Base-by-base conservation (phyloP, 1,140 invertebrate genomes). In the Drosophila sp. region DNA sequence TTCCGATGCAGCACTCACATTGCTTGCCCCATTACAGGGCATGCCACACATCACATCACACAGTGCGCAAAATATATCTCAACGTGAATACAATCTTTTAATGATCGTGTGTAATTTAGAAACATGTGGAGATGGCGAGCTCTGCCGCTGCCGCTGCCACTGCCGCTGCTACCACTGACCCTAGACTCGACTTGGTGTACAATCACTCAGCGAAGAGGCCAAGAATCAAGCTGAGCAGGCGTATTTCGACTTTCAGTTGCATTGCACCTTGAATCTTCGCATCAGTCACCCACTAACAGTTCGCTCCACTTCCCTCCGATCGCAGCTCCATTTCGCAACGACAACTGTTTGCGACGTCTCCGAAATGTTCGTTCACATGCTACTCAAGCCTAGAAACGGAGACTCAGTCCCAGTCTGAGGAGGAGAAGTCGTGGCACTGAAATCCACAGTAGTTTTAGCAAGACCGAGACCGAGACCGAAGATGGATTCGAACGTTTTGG, bases 1-100 rank as follows among this genome's bases (percentile, higher is more conserved):
- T 17, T 17, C 17, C 17, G 17, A 17, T 17, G 17, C 17, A 17
- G 5, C 17, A 33, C 47, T 17, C 10, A 27, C 23, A 11, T 23
- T 41, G 40, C 6, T 10, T 23, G 47, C n/a, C 7, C 0, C 50
- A 61, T 38, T 38, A 10, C 38, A 54, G 44, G 7, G 23, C 44
- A 50, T 50, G 44, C 44, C 44, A 50, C 44, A 50, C 23, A 50
- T 50, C 25, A 38, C 35, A 30, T 17, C 17, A 17, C 17, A 30
- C 30, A 25, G 41, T 72, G 54, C 70, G 68, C 73, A 38, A 89
- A 87, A 89, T 89, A 83, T 77, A 89, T 78, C 76, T 84, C 84
- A 74, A 87, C 80, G 89, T 84, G 84, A 84, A 89, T 84, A 80
- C 84, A 87, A 87, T 87, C 84, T 87, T 89, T 89, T 89, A 87